Evolutionary conservation across 2,113 vertebrate genomes (phyloP).

Genomic region (Bambusicola thoracicus): DNA sequence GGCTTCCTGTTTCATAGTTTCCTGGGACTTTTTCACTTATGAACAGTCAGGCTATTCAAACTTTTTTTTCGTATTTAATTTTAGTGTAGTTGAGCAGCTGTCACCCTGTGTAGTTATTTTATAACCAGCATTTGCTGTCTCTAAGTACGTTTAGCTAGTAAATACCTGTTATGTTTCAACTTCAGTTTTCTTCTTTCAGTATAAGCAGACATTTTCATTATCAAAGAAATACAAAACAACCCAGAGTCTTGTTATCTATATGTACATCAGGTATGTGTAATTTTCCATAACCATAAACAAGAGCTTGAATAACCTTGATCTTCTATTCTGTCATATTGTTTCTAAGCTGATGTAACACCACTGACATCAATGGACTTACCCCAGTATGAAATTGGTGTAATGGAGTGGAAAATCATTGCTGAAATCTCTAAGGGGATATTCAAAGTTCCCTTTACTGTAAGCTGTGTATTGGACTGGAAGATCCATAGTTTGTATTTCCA

Average conservation of each 20-base stretch:
- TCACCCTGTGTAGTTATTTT: slow-evolving; percentile 38
- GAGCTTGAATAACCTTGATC: slow-evolving; percentile 69
- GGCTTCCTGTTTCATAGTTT: background rate
- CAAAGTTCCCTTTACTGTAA: slow-evolving; percentile 56
- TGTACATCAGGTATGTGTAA: slow-evolving; percentile 46
- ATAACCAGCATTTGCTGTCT: slow-evolving; percentile 40
- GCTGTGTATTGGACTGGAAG: slow-evolving; percentile 62
- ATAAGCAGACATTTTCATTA: slow-evolving; percentile 34
- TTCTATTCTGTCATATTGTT: slow-evolving; percentile 69
- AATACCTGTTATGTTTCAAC: slow-evolving; percentile 62
- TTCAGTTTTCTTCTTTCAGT: slow-evolving; percentile 43
- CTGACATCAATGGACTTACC: slow-evolving; percentile 65
- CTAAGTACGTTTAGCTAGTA: slow-evolving; percentile 33
- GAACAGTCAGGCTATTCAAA: slow-evolving; percentile 25
- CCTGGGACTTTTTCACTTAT: background rate
- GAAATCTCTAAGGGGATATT: slow-evolving; percentile 68
- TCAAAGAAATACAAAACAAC: slow-evolving; percentile 45
- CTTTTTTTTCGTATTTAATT: slow-evolving; percentile 48
- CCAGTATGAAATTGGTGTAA: slow-evolving; percentile 72
- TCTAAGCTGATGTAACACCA: slow-evolving; percentile 66
- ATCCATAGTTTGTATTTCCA: slow-evolving; percentile 36
- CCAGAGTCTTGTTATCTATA: slow-evolving; percentile 17
- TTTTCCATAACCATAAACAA: slow-evolving; percentile 69
- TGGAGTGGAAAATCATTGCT: slow-evolving; percentile 70
- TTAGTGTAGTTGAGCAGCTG: slow-evolving; percentile 40